phyloP scores from a whole-genome alignment of 1,140 invertebrate genomes.

The Cotesia chilonis region DNA sequence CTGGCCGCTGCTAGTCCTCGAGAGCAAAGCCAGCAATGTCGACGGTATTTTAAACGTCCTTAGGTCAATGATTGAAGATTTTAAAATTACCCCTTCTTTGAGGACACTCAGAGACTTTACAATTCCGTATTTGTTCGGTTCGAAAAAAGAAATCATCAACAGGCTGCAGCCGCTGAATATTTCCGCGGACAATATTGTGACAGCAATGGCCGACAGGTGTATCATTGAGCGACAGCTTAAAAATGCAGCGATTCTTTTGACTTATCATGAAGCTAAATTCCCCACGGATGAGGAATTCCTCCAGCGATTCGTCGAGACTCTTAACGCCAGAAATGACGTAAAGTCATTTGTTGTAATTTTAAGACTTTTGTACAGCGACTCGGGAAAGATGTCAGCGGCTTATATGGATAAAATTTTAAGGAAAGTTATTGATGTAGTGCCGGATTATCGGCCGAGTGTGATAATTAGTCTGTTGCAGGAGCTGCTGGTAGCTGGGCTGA shows the following conservation, averaged over 20 bases:
- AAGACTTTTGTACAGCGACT: conserved; percentile 51
- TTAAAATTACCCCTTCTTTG: conserved; percentile 66
- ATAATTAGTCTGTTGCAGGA: conserved; percentile 59
- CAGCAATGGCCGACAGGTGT: conserved; percentile 25
- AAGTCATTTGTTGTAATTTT: conserved; percentile 66
- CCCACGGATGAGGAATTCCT: conserved; percentile 61
- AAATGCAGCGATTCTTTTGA: conserved; percentile 57
- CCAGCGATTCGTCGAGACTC: conserved; percentile 67
- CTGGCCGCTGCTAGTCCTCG: conserved; percentile 77
- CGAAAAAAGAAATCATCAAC: conserved; percentile 65
- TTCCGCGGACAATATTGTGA: background rate
- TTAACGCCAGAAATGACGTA: conserved; percentile 69
- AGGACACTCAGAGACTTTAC: conserved; percentile 79
- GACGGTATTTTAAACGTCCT: conserved; percentile 70
- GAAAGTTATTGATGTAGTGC: background rate
- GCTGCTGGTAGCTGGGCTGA: conserved; percentile 70
- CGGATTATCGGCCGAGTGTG: conserved; percentile 34
- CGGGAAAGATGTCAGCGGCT: background rate
- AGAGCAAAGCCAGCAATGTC: conserved; percentile 66
- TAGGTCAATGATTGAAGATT: conserved; percentile 69
- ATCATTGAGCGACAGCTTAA: conserved; percentile 30
- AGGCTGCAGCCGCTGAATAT: conserved; percentile 56
- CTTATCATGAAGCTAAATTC: conserved; percentile 68
- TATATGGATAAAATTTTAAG: conserved; percentile 20
- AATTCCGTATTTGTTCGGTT: conserved; percentile 71